Evolutionary conservation across 2,888 invertebrate species (phyloP), one percentile per base, ranked within the genome.

Genomic region (Brachylomia viminalis): DNA sequence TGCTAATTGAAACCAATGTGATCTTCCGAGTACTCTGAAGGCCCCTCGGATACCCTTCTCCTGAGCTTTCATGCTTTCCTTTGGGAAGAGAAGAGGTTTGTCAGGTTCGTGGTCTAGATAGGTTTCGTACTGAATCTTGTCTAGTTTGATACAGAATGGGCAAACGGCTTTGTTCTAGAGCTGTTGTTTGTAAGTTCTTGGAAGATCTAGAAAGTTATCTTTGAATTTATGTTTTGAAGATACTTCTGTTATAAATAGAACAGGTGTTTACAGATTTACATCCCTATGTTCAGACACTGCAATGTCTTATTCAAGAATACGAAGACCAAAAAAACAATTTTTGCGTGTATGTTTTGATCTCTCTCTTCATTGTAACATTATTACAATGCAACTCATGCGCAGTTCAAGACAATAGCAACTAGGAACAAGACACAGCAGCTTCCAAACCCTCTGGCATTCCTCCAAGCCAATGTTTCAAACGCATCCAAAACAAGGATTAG

Each of bases 401-500:
- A 74, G 66, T 59, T 61, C 20, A 30, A 64, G 30, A 52, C 62
- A 67, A 52, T 59, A 80, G 68, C 69, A 80, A 68, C 64, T 61
- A 27, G 80, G 66, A 65, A 78, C 77, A 49, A 33, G 71, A 45
- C 6, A n/a, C 10, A 15, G 20, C 27, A 61, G 45, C 72, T 70
- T 33, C 64, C 68, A 30, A 65, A 5, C 65, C 38, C 38, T 20
- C 77, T 84, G 80, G 80, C 76, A n/a, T 7, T 30, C 30, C 66
- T 70, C 75, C 75, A 75, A 83, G 61, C 27, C 56, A 61, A 80
- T 83, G 59, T 52, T 72, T 76, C 71, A 73, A 74, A 58, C 56
- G 75, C 83, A 72, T 77, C 80, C 75, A 65, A 81, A 84, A 83
- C 87, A 81, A 87, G 87, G 80, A 87, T 80, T 80, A 79, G 80